Evolutionary conservation across 2,797 vertebrate species (phyloP), one percentile per base, ranked within the genome.

Genomic region (Eidolon dupreanum): DNA sequence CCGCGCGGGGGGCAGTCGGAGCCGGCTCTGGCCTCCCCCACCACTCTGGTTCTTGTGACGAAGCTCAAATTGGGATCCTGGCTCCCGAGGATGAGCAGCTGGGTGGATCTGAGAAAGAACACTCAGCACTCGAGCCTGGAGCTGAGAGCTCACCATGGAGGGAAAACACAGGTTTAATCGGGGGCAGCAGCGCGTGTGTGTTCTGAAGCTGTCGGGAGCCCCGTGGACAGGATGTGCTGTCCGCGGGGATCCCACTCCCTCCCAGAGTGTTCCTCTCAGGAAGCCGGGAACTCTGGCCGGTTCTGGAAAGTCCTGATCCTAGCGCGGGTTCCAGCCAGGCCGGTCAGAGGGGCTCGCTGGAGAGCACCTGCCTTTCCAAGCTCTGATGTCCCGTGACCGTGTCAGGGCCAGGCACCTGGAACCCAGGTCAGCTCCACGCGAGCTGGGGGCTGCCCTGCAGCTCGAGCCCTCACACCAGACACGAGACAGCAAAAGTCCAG

Each of bases 301-400:
- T 49, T 68, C 43, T 53, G 74, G 78, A 79, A 93, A 91, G 55
- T 86, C 92, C 75, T 66, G 0, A 4, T 46, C 49, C 38, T 41
- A 2, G 26, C 11, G 24, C 68, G 41, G 26, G 33, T 36, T 31
- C 77, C 19, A 17, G 59, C 74, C 38, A 8, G 65, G 46, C 36
- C 2, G 0, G 1, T 8, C 74, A 8, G 12, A 11, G 13, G 24
- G 20, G 55, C 49, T 46, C 8, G 0, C 43, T 0, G 15, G 11
- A 33, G 38, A 61, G 43, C 10, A 1, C 59, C 74, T 2, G 11
- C 71, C 31, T 8, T 1, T 20, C 22, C 11, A 10, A 46, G n/a
- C 65, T 36, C 68, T 5, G 38, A 20, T 8, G 8, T 26, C 66
- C 66, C 0, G 0, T 57, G 26, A 46, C 26, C 19, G 0, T 6